These are phyloP conservation scores for Eremobia ochroleuca DNA, from an alignment of 2,888 invertebrate species.

Conservation along the genomic window DNA sequence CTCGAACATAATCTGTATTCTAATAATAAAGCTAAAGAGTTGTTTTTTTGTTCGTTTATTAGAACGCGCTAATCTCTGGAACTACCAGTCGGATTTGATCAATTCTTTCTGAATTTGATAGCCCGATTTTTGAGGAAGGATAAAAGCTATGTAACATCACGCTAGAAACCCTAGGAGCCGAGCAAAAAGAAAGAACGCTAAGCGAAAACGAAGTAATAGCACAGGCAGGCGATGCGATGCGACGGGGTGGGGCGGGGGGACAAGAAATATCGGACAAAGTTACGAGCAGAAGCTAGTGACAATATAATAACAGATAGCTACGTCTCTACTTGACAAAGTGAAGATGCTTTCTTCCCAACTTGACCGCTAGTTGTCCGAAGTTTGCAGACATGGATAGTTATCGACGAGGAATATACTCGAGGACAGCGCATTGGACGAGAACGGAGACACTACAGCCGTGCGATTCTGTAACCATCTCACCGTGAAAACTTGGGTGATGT, in stretches of 20 bases:
- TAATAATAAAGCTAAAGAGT: neutral
- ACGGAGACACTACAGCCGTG: neutral
- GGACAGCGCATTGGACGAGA: neutral
- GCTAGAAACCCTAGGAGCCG: too few relatives aligned
- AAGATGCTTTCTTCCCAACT: slow-evolving; percentile 8
- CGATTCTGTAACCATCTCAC: too few relatives aligned
- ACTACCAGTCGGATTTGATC: neutral
- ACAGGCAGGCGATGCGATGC: neutral
- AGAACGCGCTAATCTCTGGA: neutral
- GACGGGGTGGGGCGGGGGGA: neutral
- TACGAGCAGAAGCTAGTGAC: neutral
- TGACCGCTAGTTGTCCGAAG: slow-evolving; percentile 12
- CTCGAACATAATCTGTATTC: neutral
- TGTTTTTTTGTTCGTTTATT: neutral
- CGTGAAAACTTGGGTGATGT: too few relatives aligned
- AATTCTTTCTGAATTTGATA: too few relatives aligned
- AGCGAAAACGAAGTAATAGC: neutral
- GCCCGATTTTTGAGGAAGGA: too few relatives aligned
- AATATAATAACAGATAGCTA: neutral
- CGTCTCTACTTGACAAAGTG: neutral
- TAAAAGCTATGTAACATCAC: too few relatives aligned
- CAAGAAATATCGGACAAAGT: neutral
- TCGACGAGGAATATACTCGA: neutral
- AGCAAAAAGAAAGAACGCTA: neutral
- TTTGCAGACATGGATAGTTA: slow-evolving; percentile 28